phyloP scores from a whole-genome alignment of 2,797 vertebrate species.

The Vultur gryphus region DNA sequence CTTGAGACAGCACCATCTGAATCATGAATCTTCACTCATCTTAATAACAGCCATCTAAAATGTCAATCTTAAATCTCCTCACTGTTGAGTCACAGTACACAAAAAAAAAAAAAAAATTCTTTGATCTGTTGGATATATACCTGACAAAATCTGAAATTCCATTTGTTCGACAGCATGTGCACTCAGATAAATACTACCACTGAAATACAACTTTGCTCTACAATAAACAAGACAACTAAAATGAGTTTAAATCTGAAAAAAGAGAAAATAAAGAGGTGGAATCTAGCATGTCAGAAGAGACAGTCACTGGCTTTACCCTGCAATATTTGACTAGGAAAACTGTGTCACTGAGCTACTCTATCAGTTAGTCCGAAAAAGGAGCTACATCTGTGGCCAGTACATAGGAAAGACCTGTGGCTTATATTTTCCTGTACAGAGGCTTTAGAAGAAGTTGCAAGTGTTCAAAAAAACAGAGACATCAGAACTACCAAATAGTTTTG shows the following conservation, averaged over 20 bases:
- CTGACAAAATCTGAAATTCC: background rate
- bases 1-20: background rate
- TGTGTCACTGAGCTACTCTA: background rate
- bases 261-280: background rate
- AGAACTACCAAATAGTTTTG: background rate
- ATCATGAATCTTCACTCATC: background rate
- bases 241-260: background rate
- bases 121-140: background rate
- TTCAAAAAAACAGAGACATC: background rate
- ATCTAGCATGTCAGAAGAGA: background rate
- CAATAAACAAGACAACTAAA: background rate
- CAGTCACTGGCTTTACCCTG: background rate
- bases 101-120: background rate
- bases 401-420: background rate
- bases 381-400: background rate
- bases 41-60: background rate
- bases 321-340: background rate
- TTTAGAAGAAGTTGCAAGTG: background rate
- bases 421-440: background rate
- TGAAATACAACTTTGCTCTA: background rate
- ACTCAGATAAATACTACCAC: background rate
- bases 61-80: background rate
- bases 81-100: background rate
- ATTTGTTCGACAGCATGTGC: background rate
- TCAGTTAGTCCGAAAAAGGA: background rate